These are phyloP conservation scores for Clarias magur DNA, from an alignment of 2,113 vertebrate species.

Conservation along the genomic window DNA sequence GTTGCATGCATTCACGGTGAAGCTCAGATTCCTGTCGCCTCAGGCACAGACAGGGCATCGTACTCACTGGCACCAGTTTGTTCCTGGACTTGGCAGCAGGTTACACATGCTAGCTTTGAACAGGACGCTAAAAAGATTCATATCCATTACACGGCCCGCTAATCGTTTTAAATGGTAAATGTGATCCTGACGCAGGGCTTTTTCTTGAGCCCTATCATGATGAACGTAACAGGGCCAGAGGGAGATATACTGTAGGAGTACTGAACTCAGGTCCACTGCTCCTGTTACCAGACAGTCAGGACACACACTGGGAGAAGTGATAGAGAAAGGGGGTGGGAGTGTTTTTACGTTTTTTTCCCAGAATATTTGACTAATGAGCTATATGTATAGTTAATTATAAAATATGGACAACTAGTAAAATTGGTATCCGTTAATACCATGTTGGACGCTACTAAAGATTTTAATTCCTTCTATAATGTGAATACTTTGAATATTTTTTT, in stretches of 20 bases:
- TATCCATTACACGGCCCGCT: conserved; percentile 36
- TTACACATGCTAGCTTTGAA: conserved; percentile 24
- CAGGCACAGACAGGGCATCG: background rate
- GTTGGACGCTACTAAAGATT: too few species aligned
- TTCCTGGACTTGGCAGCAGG: conserved; percentile 18
- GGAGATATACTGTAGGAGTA: conserved; percentile 46
- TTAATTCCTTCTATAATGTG: too few species aligned
- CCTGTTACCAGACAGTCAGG: conserved; percentile 52
- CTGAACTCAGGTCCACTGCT: conserved; percentile 40
- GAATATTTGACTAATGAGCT: too few species aligned
- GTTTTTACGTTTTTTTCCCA: background rate
- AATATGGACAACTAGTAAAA: too few species aligned
- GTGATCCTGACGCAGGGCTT: conserved; percentile 38
- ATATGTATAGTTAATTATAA: too few species aligned
- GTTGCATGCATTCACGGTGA: background rate
- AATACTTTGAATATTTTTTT: too few species aligned
- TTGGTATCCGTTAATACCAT: too few species aligned
- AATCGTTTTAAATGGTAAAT: conserved; percentile 41
- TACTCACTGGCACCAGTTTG: conserved; percentile 12
- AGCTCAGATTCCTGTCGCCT: background rate
- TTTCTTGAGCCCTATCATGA: conserved; percentile 33
- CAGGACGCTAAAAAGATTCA: conserved; percentile 11
- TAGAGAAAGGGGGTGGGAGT: conserved; percentile 41
- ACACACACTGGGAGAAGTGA: conserved; percentile 59
- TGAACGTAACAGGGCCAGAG: conserved; percentile 48